Conservation (phyloP, 2,797 vertebrate species). For the Harpagifer antarcticus region DNA sequence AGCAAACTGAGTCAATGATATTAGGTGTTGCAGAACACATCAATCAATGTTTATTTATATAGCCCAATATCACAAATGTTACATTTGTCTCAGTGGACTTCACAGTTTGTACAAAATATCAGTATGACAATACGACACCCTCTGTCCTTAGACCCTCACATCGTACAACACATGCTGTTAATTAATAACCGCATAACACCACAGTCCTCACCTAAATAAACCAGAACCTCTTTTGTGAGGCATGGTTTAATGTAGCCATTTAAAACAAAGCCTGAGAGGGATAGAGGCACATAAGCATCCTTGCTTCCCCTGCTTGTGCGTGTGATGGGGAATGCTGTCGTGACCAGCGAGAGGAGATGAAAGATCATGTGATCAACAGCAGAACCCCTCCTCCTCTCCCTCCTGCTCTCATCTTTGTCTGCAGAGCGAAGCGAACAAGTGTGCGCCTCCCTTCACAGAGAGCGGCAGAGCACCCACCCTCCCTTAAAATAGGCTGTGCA, state of each 20-base stretch:
- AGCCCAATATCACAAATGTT: too few relatives aligned
- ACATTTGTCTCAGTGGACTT: too few relatives aligned
- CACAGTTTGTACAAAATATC: too few relatives aligned
- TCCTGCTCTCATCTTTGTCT: slow-evolving; percentile 67
- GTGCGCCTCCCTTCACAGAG: slow-evolving; percentile 51
- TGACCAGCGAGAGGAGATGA: slow-evolving; percentile 46
- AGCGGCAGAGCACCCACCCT: slow-evolving; percentile 65
- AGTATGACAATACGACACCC: too few relatives aligned
- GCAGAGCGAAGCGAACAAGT: slow-evolving; percentile 63
- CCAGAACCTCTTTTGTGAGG: slow-evolving; percentile 12
- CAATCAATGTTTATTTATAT: too few relatives aligned
- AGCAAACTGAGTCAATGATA: background rate
- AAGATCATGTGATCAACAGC: slow-evolving; percentile 65
- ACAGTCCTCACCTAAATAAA: background rate
- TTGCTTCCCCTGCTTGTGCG: slow-evolving; percentile 26
- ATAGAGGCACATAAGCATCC: slow-evolving; percentile 17
- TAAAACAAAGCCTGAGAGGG: slow-evolving; percentile 5
- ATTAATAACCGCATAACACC: background rate
- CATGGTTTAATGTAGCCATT: slow-evolving; percentile 6
- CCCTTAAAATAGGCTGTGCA: slow-evolving; percentile 76
- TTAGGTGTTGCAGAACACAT: slow-evolving; percentile 3
- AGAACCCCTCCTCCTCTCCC: slow-evolving; percentile 45
- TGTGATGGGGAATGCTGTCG: slow-evolving; percentile 42
- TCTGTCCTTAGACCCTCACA: too few relatives aligned
- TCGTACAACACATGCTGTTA: slow-evolving; percentile 12